A percentile compares a stretch with the other conserved stretches of the same genome.
These are phyloP conservation scores for Emydocephalus ijimae DNA, from an alignment of 2,113 vertebrate genomes.

Conservation along the genomic window DNA sequence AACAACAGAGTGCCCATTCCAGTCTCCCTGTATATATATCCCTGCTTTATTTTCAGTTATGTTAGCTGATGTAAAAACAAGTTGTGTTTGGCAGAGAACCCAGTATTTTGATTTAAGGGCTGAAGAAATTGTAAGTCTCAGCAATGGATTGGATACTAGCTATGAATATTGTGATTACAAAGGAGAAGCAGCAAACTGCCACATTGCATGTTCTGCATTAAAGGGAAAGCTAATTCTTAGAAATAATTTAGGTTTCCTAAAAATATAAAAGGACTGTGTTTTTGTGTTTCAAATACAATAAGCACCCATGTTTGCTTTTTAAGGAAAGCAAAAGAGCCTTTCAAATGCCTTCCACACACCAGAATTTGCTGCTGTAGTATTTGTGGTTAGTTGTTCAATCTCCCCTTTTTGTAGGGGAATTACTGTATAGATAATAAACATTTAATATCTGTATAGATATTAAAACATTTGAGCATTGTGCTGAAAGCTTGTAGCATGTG, in stretches of 20 bases:
- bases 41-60: background rate
- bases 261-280: background rate
- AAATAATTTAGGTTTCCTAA: background rate
- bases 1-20: background rate
- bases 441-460: background rate
- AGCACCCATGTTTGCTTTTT: background rate
- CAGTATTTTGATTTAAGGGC: background rate
- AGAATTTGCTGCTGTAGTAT: background rate
- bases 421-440: background rate
- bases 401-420: background rate
- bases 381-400: background rate
- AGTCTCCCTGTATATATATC: background rate
- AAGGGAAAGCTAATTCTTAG: background rate
- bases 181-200: background rate
- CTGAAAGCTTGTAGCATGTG: constrained; percentile 34
- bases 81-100: background rate
- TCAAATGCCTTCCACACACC: background rate
- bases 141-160: background rate
- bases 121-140: background rate
- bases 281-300: background rate
- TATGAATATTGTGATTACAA: background rate
- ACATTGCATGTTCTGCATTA: background rate
- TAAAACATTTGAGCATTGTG: constrained; percentile 8
- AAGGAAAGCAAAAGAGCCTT: background rate
- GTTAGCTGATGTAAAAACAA: background rate